phyloP scores from a whole-genome alignment of 2,113 vertebrate genomes.

The Oreotrochilus melanogaster region DNA sequence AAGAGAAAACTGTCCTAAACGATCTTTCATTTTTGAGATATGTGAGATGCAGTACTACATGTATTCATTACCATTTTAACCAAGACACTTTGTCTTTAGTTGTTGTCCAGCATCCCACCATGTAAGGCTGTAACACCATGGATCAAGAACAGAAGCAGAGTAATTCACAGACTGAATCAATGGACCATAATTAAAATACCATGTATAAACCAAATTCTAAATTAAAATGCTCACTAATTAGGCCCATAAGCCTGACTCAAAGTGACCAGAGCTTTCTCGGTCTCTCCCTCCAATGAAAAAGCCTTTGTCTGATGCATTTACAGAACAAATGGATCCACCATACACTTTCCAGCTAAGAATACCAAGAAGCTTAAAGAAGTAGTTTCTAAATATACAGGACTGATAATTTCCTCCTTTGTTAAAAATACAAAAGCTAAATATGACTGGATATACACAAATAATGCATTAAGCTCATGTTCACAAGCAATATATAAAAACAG shows the following conservation, averaged over 20 bases:
- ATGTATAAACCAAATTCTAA: not conserved
- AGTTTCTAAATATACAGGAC: too few relatives aligned
- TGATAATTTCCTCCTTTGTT: too few relatives aligned
- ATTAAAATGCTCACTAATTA: not conserved
- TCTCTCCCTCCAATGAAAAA: not conserved
- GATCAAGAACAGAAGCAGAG: not conserved
- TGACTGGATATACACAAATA: too few relatives aligned
- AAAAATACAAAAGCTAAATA: too few relatives aligned
- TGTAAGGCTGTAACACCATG: not conserved
- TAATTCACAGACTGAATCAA: not conserved
- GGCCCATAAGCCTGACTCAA: not conserved
- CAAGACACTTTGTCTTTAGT: not conserved
- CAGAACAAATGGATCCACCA: not conserved
- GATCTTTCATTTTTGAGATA: not conserved
- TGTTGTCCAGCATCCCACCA: not conserved
- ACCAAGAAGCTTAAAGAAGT: too few relatives aligned
- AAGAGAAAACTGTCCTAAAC: not conserved
- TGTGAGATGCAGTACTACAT: not conserved
- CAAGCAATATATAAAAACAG: too few relatives aligned
- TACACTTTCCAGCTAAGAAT: not conserved
- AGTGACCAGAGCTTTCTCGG: not conserved
- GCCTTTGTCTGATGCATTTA: not conserved
- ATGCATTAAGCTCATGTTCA: too few relatives aligned
- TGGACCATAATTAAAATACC: not conserved
- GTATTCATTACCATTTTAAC: not conserved